Evolutionary conservation across 2,797 vertebrate genomes (phyloP), one percentile per base, ranked within the genome.

Genomic region (Platyrinchus mystaceus): DNA sequence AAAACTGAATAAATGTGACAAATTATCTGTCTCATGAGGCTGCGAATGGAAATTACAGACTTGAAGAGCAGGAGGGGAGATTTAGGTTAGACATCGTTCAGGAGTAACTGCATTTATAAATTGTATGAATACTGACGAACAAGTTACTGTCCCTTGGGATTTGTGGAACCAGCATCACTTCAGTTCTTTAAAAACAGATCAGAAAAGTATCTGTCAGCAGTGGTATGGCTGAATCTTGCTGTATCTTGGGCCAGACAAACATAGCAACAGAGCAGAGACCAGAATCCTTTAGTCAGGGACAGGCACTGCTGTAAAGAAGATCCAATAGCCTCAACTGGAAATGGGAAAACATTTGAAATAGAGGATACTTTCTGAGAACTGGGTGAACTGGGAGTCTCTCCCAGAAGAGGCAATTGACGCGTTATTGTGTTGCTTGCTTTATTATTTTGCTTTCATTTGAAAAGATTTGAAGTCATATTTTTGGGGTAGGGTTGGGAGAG

Each of bases 41-140:
- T 70, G 70, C 68, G 52, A 90, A 80, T 74, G 60, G 64, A 90
- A 95, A 93, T 79, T 89, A 60, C 52, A 71, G 58, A 41, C 14
- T 70, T 70, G 41, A 75, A 92, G 49, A 87, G 68, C 71, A 77
- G 60, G 49, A 95, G 64, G 52, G 32, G 34, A 85, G 50, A 87
- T 75, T 62, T 76, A 84, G n/a, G 50, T 82, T 87, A 87, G 43
- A 76, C 27, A 20, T 58, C 34, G 43, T 58, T 89, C 71, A 71
- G 71, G 68, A 93, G 88, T 74, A 87, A 70, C 58, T 77, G 37
- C 73, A 77, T 87, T 93, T 74, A 80, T 91, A 83, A 93, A 80
- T 30, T 34, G 16, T 26, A 56, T 69, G 60, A 93, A 64, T 81
- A 64, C n/a, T 62, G 60, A 85, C 85, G n/a, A 44, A 32, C 0